Evolutionary conservation across 2,113 vertebrate genomes (phyloP), one percentile per base, ranked within the genome.

Genomic region (Podarcis cretensis): DNA sequence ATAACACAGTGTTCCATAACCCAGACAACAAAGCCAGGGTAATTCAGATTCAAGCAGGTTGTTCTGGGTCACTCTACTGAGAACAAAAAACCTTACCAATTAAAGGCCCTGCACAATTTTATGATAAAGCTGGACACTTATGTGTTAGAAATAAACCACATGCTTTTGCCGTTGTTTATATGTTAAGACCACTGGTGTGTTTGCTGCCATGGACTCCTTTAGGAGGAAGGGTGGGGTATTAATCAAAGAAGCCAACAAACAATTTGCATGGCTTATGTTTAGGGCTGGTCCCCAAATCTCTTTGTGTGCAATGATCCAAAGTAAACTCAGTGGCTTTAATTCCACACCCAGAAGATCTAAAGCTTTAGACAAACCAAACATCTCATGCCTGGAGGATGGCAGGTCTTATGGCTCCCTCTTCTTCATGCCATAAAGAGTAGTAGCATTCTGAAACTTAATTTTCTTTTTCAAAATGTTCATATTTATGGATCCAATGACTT

Each of bases 91-190:
- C 13, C 69, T 75, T 69, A 48, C n/a, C n/a, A 83, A 63, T 76
- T 83, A 74, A 87, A 32, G 59, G 85, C 79, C 86, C 90, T 80
- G 75, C 30, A 71, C 75, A 92, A 59, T 81, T 83, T 85, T 92
- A 87, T 90, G 93, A 94, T 86, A 90, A 66, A 90, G 84, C 35
- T 91, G 84, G 90, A 92, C 69, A 14, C 76, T 48, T 68, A 75
- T 66, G 40, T 66, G 69, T 30, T 71, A 30, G 68, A 57, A n/a
- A 21, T 65, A 27, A 81, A 65, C 80, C 35, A 59, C 1, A 5
- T 3, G 66, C n/a, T 40, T 48, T 63, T 63, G 59, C 20, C 18
- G 59, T 63, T 63, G 59, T 63, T 54, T 54, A 12, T 10, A 54
- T 54, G 48, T 54, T 10, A 54, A 54, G 10, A 63, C 8, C 16